Base-by-base conservation (phyloP, 1,140 invertebrate genomes). In the Probaryconus sp. region DNA sequence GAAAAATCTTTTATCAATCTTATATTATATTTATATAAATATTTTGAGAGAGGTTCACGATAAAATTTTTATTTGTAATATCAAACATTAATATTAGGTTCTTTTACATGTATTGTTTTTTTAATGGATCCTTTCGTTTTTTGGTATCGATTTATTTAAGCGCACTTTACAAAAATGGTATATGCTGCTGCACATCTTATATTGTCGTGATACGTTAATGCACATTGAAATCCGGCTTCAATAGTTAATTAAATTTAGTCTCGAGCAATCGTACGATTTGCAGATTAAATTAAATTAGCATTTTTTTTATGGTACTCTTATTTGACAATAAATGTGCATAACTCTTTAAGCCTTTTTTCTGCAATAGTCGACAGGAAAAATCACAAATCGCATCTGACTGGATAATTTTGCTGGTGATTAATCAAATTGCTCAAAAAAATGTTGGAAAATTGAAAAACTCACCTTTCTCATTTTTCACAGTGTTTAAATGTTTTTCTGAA, bases 131-230 rank as follows among this genome's bases (percentile, higher is more conserved):
- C n/a, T n/a, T n/a, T n/a, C n/a, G n/a, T n/a, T n/a, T n/a, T n/a
- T n/a, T n/a, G n/a, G n/a, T n/a, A n/a, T n/a, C n/a, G n/a, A n/a
- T 31, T 33, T 30, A 47, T 16, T 48, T 61, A 48, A 48, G 56
- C 26, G 56, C 56, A 61, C 56, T 61, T 61, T 38, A 64, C 26
- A 64, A 51, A 64, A 53, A 64, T 63, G 14, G 11, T 35, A 61
- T 38, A 45, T 37, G 7, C 4, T 35, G 14, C 40, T 45, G 53
- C 35, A 35, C 53, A 45, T 58, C 38, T 28, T 58, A 58, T 45
- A 58, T 45, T 58, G 38, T 40, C 50, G 14, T 45, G 10, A 58
- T 45, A 58, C 37, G 21, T 56, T 33, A n/a, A 35, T 21, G 43
- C 38, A 45, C 2, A 58, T 35, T 48, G 56, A 63, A 63, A 42